Conservation (phyloP, 2,113 vertebrate genomes). For the Mixornis gularis region DNA sequence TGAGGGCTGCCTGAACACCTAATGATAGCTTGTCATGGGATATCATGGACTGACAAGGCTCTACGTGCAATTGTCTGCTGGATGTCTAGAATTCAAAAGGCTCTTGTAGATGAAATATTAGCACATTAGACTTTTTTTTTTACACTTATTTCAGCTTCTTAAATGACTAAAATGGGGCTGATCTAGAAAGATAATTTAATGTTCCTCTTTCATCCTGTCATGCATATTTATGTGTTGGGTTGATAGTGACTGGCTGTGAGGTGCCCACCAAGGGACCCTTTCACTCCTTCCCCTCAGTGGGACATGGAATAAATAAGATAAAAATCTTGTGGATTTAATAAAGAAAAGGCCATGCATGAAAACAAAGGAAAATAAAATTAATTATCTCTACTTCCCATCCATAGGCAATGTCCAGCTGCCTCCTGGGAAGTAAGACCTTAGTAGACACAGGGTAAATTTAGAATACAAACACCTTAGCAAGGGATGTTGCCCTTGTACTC, state of each 20-base stretch:
- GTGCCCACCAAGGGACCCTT: rapidly evolving
- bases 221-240: background rate
- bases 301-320: background rate
- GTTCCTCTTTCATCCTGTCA: background rate
- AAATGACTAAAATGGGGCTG: background rate
- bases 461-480: background rate
- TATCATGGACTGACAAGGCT: background rate
- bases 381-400: background rate
- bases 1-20: background rate
- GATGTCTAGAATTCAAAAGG: background rate
- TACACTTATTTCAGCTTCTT: background rate
- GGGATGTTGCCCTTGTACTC: background rate
- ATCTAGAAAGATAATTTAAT: background rate
- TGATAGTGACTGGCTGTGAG: background rate
- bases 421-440: background rate
- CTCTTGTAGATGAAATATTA: background rate
- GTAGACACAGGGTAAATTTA: background rate
- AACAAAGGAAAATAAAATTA: background rate
- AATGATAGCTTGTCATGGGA: background rate
- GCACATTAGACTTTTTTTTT: background rate
- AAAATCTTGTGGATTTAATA: background rate
- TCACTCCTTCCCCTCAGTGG: background rate
- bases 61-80: background rate
- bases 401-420: background rate
- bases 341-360: background rate